phyloP scores from a whole-genome alignment of 2,888 invertebrate species.

The Choristoneura rosaceana region DNA sequence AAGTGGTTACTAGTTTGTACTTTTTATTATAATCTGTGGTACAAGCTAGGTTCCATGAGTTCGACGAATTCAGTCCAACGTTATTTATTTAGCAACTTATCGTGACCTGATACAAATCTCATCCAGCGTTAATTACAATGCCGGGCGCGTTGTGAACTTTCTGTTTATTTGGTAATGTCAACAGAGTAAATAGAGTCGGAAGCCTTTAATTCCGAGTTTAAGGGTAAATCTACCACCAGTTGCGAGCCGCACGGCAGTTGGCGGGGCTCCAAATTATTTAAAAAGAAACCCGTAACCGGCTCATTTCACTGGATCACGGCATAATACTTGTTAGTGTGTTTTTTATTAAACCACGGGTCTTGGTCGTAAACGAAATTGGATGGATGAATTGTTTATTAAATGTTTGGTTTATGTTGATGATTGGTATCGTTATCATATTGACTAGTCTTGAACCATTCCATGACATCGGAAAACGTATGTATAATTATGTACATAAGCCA shows the following conservation, averaged over 20 bases:
- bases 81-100: neutral
- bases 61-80: neutral
- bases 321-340: constrained; percentile 53
- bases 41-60: neutral
- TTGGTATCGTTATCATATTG: neutral
- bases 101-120: constrained; percentile 23
- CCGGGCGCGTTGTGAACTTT: constrained; percentile 17
- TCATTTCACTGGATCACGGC: constrained; percentile 67
- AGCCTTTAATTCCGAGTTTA: constrained; percentile 69
- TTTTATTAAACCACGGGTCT: constrained; percentile 51
- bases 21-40: no score
- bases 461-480: no score
- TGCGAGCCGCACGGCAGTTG: constrained; percentile 69
- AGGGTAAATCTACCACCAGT: constrained; percentile 78
- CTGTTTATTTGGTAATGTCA: constrained; percentile 42
- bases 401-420: neutral
- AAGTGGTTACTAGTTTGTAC: neutral
- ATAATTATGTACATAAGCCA: no score
- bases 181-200: constrained; percentile 62
- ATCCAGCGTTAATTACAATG: constrained; percentile 30
- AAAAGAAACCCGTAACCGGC: constrained; percentile 73
- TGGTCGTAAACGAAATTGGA: constrained; percentile 21
- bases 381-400: constrained; percentile 1
- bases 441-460: neutral
- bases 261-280: constrained; percentile 79